Evolutionary conservation across 2,113 vertebrate genomes (phyloP).

Genomic region (Lagenorhynchus albirostris): DNA sequence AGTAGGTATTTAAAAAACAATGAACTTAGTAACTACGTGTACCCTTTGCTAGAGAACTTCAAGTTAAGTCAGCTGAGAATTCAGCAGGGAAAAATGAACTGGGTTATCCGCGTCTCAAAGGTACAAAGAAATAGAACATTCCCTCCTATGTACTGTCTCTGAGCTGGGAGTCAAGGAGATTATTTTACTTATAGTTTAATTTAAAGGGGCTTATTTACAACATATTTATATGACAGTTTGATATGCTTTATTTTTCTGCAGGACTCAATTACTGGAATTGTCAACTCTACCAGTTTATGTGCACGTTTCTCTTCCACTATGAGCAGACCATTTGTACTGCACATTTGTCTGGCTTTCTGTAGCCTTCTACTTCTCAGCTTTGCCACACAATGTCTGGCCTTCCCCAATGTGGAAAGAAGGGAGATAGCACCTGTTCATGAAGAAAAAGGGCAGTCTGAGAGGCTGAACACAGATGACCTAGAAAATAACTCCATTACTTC

Average conservation of each 20-base stretch:
- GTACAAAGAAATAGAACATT: conserved; percentile 52
- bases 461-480: neutral
- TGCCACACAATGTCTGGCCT: conserved; percentile 65
- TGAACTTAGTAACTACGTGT: conserved; percentile 10
- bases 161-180: conserved; percentile 36
- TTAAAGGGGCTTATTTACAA: conserved; percentile 1
- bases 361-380: conserved; percentile 75
- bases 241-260: conserved; percentile 69
- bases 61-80: conserved; percentile 58
- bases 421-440: conserved; percentile 27
- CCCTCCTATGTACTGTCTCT: neutral
- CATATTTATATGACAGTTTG: neutral
- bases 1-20: conserved; percentile 29
- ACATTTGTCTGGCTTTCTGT: conserved; percentile 70
- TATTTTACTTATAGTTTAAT: conserved; percentile 16
- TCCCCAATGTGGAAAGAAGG: conserved; percentile 46
- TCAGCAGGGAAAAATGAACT: conserved; percentile 66
- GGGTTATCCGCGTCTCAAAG: conserved; percentile 63
- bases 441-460: neutral
- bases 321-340: conserved; percentile 63
- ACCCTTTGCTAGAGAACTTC: conserved; percentile 39
- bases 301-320: conserved; percentile 70
- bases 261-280: conserved; percentile 57
- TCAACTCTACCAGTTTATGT: conserved; percentile 38
- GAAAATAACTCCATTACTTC: conserved; percentile 47